These are phyloP conservation scores for Linepithema humile DNA, from an alignment of 1,140 invertebrate genomes.

Conservation along the genomic window DNA sequence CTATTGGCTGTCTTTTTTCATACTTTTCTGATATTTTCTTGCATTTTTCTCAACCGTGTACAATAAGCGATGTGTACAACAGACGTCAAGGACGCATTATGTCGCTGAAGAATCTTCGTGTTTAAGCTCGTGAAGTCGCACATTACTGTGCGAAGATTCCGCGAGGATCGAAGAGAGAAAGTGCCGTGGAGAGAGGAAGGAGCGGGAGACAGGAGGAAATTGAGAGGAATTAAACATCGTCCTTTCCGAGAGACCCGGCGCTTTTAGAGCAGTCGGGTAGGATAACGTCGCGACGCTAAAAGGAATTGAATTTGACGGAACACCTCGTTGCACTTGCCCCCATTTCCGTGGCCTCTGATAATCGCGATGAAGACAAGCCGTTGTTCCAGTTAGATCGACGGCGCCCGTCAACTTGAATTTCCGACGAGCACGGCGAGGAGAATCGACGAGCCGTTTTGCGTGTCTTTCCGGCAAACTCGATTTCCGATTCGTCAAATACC, in stretches of 20 bases:
- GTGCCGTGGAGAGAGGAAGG: background rate
- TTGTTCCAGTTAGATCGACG: constrained; percentile 40
- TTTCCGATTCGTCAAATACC: constrained; percentile 41
- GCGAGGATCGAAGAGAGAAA: background rate
- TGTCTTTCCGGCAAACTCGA: constrained; percentile 31
- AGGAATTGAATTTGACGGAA: constrained; percentile 68
- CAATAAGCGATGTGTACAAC: background rate
- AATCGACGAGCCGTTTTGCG: constrained; percentile 40
- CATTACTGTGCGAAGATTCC: background rate
- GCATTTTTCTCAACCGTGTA: background rate
- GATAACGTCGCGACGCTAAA: constrained; percentile 31
- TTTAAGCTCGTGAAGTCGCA: background rate
- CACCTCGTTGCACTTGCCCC: constrained; percentile 61
- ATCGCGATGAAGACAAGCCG: constrained; percentile 61
- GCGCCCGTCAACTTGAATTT: constrained; percentile 54
- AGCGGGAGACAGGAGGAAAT: constrained; percentile 15
- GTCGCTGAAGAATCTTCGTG: background rate
- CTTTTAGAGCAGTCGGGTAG: constrained; percentile 27
- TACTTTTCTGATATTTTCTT: background rate
- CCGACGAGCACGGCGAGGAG: constrained; percentile 25
- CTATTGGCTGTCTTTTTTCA: background rate
- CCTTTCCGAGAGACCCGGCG: background rate
- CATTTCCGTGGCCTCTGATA: constrained; percentile 60
- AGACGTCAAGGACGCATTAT: constrained; percentile 43
- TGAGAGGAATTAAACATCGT: constrained; percentile 45